Conservation (phyloP, 2,888 invertebrate genomes). For the Lasiommata megera region DNA sequence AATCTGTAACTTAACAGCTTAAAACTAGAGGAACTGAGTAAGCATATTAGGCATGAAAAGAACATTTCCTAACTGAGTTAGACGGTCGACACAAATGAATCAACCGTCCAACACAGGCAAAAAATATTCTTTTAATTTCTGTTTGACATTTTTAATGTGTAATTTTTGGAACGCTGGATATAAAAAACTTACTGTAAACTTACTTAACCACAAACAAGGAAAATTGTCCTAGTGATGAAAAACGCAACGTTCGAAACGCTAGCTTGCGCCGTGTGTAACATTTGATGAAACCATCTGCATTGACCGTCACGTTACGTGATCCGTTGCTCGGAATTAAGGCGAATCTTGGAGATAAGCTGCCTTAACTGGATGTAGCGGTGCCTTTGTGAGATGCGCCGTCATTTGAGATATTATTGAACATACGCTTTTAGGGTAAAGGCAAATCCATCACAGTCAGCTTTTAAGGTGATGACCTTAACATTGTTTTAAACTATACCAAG, state of each 20-base stretch:
- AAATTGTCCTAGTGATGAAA: neutral
- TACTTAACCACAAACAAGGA: too few species aligned
- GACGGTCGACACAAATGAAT: too few species aligned
- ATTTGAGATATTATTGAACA: neutral
- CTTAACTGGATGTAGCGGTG: constrained; percentile 25
- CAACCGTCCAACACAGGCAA: too few species aligned
- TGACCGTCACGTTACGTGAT: constrained; percentile 33
- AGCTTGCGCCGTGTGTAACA: constrained; percentile 20
- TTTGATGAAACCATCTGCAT: constrained; percentile 20
- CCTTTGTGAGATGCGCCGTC: constrained; percentile 7
- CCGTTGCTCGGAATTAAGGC: constrained; percentile 54
- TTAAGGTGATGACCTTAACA: neutral
- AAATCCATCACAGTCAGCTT: neutral
- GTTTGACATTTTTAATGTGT: too few species aligned
- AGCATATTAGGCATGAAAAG: too few species aligned
- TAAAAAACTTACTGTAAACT: too few species aligned
- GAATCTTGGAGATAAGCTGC: constrained; percentile 37
- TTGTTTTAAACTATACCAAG: too few species aligned
- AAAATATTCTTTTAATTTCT: too few species aligned
- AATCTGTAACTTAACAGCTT: too few species aligned
- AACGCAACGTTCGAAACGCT: constrained; percentile 24
- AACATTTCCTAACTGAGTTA: too few species aligned
- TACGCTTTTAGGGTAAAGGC: neutral
- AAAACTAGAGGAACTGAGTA: too few species aligned
- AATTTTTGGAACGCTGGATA: too few species aligned